Percentiles rank a stretch among this genome's conserved stretches.
Conservation (phyloP, 2,888 invertebrate genomes). For the Patella ulyssiponensis region DNA sequence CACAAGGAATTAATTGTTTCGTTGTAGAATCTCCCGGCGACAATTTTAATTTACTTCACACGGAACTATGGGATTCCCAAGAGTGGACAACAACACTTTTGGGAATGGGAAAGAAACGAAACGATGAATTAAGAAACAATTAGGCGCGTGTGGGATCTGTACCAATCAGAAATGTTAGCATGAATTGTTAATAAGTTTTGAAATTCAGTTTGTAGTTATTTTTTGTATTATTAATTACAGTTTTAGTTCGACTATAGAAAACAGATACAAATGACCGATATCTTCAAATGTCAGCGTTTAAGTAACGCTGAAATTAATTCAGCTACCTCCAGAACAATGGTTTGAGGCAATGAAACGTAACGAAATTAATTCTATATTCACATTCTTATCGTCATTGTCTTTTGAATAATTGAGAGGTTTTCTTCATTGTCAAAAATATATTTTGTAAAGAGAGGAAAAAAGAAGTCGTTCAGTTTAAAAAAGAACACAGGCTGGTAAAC, state of each 20-base stretch:
- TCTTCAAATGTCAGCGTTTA: too few relatives aligned
- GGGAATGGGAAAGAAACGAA: neutral
- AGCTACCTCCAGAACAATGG: too few relatives aligned
- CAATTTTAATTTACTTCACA: conserved; percentile 6
- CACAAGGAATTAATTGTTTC: neutral
- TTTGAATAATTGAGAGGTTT: too few relatives aligned
- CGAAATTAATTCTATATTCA: too few relatives aligned
- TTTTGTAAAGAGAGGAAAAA: too few relatives aligned
- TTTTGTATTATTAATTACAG: neutral
- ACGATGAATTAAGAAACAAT: neutral
- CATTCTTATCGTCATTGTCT: too few relatives aligned
- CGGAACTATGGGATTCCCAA: neutral
- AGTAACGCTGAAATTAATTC: too few relatives aligned
- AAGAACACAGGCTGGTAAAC: too few relatives aligned
- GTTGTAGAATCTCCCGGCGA: neutral
- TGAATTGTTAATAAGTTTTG: neutral
- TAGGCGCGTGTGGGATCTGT: neutral
- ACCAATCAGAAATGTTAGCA: neutral
- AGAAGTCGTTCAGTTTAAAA: too few relatives aligned
- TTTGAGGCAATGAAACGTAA: too few relatives aligned
- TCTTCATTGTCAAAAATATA: too few relatives aligned
- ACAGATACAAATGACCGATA: too few relatives aligned
- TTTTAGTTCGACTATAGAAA: neutral
- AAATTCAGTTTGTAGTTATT: neutral
- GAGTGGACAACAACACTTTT: conserved; percentile 2